Evolutionary conservation across 1,140 invertebrate species (phyloP), one percentile per base, ranked within the genome.

Genomic region (Drosophila triauraria): DNA sequence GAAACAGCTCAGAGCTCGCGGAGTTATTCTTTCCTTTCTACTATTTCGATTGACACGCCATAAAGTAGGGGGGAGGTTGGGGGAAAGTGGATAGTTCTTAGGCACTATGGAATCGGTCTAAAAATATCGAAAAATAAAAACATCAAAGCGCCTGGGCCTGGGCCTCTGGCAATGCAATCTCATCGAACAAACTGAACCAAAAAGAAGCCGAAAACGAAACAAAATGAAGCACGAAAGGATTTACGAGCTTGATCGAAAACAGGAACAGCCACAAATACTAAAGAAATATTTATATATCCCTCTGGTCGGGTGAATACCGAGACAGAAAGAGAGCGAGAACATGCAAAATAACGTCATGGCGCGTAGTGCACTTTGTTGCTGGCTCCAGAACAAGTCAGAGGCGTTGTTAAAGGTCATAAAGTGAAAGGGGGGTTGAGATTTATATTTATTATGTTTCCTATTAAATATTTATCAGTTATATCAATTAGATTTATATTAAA

Each of bases 211-310:
- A 56, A 46, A 61, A 60, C 57, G 78, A 72, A 75, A 78, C 59
- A 69, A 59, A 61, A 72, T 70, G 59, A 78, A 51, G 83, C 84
- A 88, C 84, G 80, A 90, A 87, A 88, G 84, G 84, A 87, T 87
- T 87, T 87, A 87, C 84, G 84, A 87, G 85, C 85, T 84, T 88
- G 80, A 87, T 87, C 85, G 84, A 84, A 88, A 75, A 72, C 82
- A 85, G 78, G 71, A 80, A 82, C 65, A 74, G 54, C 40, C 38
- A 59, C 63, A 65, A 70, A 82, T 75, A 68, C 40, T 43, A 23
- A 43, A 43, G 20, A 61, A 17, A 20, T 32, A 20, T 30, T 20
- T 20, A 10, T 62, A 63, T 58, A 64, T 50, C 10, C n/a, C 35
- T 60, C 12, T 23, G n/a, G 60, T 20, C 13, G 38, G 64, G 32